Percentiles rank a stretch among this genome's conserved stretches.
These are phyloP conservation scores for Leptopilina syphax DNA, from an alignment of 2,888 invertebrate genomes.

Conservation along the genomic window DNA sequence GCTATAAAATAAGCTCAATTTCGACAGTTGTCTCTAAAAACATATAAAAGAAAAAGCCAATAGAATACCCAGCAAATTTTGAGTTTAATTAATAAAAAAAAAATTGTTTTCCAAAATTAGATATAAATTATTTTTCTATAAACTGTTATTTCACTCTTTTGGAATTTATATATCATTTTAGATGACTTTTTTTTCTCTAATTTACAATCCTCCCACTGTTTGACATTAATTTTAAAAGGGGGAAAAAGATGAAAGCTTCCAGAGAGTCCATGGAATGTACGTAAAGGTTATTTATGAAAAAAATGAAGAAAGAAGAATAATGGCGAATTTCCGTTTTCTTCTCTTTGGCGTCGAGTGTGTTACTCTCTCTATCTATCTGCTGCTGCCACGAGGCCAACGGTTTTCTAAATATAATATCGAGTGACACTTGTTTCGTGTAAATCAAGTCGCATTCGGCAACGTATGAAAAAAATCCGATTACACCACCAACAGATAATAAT, in stretches of 20 bases:
- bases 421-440: slow-evolving; percentile 75
- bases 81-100: too few relatives aligned
- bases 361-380: too few relatives aligned
- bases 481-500: slow-evolving; percentile 45
- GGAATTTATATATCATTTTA: neutral
- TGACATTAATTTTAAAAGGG: slow-evolving; percentile 1
- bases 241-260: slow-evolving; percentile 32
- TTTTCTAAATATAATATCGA: slow-evolving; percentile 69
- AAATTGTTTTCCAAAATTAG: neutral
- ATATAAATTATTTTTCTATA: neutral
- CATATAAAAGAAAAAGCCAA: too few relatives aligned
- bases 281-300: slow-evolving; percentile 39
- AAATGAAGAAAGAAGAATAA: slow-evolving; percentile 39
- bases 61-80: too few relatives aligned
- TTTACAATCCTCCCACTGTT: slow-evolving; percentile 23
- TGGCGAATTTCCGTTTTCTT: slow-evolving; percentile 36
- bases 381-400: slow-evolving; percentile 53
- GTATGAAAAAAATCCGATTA: slow-evolving; percentile 33
- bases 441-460: slow-evolving; percentile 58
- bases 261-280: slow-evolving; percentile 10
- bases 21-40: neutral
- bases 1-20: neutral
- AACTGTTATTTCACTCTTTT: neutral
- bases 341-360: slow-evolving; percentile 47
- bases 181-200: neutral